Evolutionary conservation across 2,113 vertebrate species (phyloP).

Genomic region (Hippocampus barbouri): DNA sequence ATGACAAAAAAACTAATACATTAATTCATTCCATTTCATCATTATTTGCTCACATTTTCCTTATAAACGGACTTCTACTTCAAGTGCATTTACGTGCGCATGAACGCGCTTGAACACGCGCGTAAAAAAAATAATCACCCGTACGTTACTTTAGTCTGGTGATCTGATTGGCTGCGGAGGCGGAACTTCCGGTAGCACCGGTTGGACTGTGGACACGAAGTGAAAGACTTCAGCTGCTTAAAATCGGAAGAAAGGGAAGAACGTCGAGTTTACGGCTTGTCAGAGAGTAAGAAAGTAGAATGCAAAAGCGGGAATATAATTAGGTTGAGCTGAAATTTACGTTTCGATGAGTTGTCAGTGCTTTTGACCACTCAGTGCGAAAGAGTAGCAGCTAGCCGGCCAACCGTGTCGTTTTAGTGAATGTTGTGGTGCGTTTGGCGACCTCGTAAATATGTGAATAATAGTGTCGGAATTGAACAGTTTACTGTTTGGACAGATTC

Average conservation of each 20-base stretch:
- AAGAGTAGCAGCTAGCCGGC: constrained; percentile 47
- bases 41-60: neutral
- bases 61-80: neutral
- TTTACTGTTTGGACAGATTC: too few relatives aligned
- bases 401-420: constrained; percentile 43
- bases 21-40: too few relatives aligned
- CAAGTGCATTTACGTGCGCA: neutral
- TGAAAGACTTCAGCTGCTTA: constrained; percentile 47
- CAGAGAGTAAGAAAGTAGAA: constrained; percentile 54
- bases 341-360: constrained; percentile 25
- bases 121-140: neutral
- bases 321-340: constrained; percentile 6
- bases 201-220: constrained; percentile 49
- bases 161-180: constrained; percentile 50
- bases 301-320: constrained; percentile 2
- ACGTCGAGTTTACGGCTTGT: constrained; percentile 44
- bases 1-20: too few relatives aligned
- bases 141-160: neutral
- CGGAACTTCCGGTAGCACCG: constrained; percentile 58
- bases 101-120: neutral
- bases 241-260: constrained; percentile 60
- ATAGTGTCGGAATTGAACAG: neutral
- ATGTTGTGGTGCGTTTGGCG: constrained; percentile 33
- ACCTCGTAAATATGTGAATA: constrained; percentile 30
- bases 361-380: constrained; percentile 1